A percentile compares a stretch with the other conserved stretches of the same genome.
Evolutionary conservation across 2,888 invertebrate species (phyloP).

Genomic region (Steinernema scapterisci): DNA sequence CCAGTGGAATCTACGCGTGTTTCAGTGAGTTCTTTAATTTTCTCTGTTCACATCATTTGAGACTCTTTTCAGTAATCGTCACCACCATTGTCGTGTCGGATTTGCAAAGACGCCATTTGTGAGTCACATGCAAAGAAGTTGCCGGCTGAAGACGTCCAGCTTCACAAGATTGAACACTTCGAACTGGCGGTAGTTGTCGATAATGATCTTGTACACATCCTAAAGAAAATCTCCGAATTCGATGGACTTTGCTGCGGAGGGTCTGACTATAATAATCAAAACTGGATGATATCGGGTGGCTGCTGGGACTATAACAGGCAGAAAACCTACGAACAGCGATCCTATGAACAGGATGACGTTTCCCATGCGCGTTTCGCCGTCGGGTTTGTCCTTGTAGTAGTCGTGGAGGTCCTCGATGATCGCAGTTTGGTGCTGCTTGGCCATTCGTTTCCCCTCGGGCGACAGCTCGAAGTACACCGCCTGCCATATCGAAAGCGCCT

Average conservation of each 20-base stretch:
- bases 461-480: conserved; percentile 34
- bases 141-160: conserved; percentile 26
- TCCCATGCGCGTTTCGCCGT: conserved; percentile 35
- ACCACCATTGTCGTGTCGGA: neutral
- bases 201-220: conserved; percentile 36
- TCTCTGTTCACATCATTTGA: neutral
- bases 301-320: too few relatives aligned
- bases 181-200: conserved; percentile 35
- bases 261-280: too few relatives aligned
- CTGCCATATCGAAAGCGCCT: conserved; percentile 16
- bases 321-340: conserved; percentile 35
- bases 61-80: neutral
- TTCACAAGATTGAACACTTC: conserved; percentile 17
- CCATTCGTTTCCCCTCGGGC: conserved; percentile 25
- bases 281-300: too few relatives aligned
- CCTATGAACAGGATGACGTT: conserved; percentile 36
- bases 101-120: neutral
- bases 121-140: conserved; percentile 19
- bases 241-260: too few relatives aligned
- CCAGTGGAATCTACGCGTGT: neutral
- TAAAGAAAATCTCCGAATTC: neutral
- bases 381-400: conserved; percentile 27
- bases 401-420: conserved; percentile 37
- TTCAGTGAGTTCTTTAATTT: neutral
- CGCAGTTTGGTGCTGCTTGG: conserved; percentile 30